These are phyloP conservation scores for Protaetia brevitarsis DNA, from an alignment of 1,140 invertebrate species.

Conservation along the genomic window DNA sequence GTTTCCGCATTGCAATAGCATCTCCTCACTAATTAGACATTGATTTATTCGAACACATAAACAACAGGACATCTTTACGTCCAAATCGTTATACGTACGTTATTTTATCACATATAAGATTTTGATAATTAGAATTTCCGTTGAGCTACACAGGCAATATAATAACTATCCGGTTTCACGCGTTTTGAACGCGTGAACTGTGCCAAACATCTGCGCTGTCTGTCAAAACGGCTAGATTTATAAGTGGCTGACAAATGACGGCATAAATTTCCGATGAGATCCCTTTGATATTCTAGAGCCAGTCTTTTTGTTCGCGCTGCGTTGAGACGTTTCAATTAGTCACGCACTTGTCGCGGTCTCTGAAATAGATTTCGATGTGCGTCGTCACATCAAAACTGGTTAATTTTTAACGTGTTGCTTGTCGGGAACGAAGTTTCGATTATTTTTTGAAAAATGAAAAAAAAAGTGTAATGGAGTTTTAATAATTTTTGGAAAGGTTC, in stretches of 20 bases:
- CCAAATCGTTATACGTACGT: too few relatives aligned
- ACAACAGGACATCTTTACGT: too few relatives aligned
- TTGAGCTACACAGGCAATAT: not conserved
- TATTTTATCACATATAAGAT: not conserved
- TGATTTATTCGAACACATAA: too few relatives aligned
- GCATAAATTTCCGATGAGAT: not conserved
- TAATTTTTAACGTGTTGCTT: too few relatives aligned
- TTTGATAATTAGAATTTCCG: not conserved
- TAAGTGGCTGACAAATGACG: not conserved
- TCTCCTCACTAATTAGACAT: too few relatives aligned
- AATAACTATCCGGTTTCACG: conserved; percentile 2
- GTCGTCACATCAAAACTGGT: too few relatives aligned
- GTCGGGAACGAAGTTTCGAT: too few relatives aligned
- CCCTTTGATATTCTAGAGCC: not conserved
- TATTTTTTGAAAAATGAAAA: too few relatives aligned
- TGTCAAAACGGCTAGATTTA: not conserved
- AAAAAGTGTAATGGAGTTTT: too few relatives aligned
- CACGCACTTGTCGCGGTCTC: not conserved
- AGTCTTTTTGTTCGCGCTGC: not conserved
- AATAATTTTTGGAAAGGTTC: too few relatives aligned
- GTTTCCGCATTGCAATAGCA: too few relatives aligned
- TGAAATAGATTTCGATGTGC: not conserved
- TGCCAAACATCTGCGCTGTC: conserved; percentile 10
- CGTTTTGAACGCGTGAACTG: not conserved
- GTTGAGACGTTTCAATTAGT: conserved; percentile 9